Evolutionary conservation across 2,113 vertebrate species (phyloP).

Genomic region (Diphyllodes magnificus): DNA sequence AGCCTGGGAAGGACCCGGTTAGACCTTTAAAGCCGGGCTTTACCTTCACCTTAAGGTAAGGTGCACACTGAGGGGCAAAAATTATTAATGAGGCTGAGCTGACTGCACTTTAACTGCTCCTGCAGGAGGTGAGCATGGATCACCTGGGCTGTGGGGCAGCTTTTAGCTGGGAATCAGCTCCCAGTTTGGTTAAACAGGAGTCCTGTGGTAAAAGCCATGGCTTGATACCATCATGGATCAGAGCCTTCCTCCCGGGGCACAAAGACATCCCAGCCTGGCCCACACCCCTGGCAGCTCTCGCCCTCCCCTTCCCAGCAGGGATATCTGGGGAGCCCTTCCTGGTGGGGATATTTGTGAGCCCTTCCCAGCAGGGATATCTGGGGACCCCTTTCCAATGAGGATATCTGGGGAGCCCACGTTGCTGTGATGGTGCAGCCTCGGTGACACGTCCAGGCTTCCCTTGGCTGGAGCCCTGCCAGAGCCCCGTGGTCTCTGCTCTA

Average conservation of each 20-base stretch:
- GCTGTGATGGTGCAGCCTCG: not conserved
- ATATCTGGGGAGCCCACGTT: not conserved
- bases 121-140: not conserved
- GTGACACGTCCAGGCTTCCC: not conserved
- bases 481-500: not conserved
- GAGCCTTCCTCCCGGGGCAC: not conserved
- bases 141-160: not conserved
- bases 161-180: not conserved
- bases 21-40: not conserved
- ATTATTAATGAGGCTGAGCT: not conserved
- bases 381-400: not conserved
- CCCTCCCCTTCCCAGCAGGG: not conserved
- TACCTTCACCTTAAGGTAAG: not conserved
- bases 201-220: not conserved
- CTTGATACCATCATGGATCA: not conserved
- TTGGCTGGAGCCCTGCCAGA: not conserved
- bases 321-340: not conserved
- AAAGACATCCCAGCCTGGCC: not conserved
- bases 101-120: not conserved
- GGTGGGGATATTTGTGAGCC: not conserved
- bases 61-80: not conserved
- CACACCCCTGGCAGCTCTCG: not conserved
- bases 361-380: accelerated
- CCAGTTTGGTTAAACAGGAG: not conserved
- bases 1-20: not conserved